phyloP scores from a whole-genome alignment of 2,888 invertebrate species.

The Helobdella robusta region DNA sequence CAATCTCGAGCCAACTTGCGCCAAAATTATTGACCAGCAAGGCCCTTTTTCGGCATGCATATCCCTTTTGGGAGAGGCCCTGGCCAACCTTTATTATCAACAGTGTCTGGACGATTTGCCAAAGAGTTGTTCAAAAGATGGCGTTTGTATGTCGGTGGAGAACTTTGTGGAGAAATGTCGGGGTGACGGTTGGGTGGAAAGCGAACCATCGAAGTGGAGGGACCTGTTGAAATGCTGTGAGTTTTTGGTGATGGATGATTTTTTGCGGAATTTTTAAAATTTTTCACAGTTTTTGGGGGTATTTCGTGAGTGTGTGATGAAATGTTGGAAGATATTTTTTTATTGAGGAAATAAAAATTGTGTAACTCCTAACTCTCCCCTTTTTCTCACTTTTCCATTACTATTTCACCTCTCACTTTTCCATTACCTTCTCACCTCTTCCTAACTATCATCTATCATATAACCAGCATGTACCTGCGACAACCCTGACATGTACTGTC shows the following conservation, averaged over 20 bases:
- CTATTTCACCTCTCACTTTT: not conserved
- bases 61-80: not conserved
- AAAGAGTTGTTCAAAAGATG: not conserved
- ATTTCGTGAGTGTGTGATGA: not conserved
- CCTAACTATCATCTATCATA: not conserved
- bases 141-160: not conserved
- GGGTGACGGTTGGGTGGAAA: not conserved
- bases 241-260: not conserved
- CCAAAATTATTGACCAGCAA: not conserved
- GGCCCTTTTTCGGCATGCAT: slow-evolving; percentile 6
- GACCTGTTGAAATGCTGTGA: not conserved
- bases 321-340: not conserved
- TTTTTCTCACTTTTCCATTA: not conserved
- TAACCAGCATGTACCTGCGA: slow-evolving; percentile 4
- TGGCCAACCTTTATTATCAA: not conserved
- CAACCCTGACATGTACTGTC: slow-evolving; percentile 2
- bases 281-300: too few relatives aligned
- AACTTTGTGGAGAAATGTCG: not conserved
- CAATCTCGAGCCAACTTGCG: not conserved
- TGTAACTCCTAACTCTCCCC: not conserved
- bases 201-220: not conserved
- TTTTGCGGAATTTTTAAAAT: not conserved
- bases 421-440: not conserved
- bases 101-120: not conserved
- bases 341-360: not conserved